Conservation (phyloP, 2,888 invertebrate genomes). For the Operophtera brumata region DNA sequence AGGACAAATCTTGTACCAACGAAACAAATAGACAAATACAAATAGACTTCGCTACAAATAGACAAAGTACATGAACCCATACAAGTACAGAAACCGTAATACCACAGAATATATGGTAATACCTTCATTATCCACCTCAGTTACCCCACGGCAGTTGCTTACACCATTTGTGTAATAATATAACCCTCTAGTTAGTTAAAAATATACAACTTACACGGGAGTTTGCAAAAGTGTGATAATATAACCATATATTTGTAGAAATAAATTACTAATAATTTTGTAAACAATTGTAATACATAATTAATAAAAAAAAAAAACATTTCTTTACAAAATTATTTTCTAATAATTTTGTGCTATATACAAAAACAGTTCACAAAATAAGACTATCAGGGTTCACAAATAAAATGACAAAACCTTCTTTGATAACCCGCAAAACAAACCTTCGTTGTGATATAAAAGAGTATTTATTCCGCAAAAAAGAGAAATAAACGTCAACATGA, state of each 20-base stretch:
- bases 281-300: too few species aligned
- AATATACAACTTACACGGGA: background rate
- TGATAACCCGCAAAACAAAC: background rate
- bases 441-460: slow-evolving; percentile 4
- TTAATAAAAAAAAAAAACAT: too few species aligned
- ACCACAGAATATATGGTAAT: too few species aligned
- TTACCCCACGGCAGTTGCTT: background rate
- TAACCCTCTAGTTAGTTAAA: background rate
- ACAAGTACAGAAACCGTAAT: slow-evolving; percentile 15
- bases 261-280: too few species aligned
- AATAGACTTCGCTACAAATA: too few species aligned
- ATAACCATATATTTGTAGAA: too few species aligned
- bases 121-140: slow-evolving; percentile 2
- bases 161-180: background rate
- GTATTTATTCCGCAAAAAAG: background rate
- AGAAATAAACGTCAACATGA: slow-evolving; percentile 1
- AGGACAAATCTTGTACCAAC: too few species aligned
- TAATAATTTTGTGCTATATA: too few species aligned
- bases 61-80: slow-evolving; percentile 1
- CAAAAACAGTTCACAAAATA: too few species aligned
- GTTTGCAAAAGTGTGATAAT: background rate
- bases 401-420: background rate
- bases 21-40: too few species aligned
- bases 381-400: background rate
- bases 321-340: too few species aligned